These are phyloP conservation scores for Paracentrotus lividus DNA, from an alignment of 53 echinoderm and acorn worm species.

Conservation along the genomic window DNA sequence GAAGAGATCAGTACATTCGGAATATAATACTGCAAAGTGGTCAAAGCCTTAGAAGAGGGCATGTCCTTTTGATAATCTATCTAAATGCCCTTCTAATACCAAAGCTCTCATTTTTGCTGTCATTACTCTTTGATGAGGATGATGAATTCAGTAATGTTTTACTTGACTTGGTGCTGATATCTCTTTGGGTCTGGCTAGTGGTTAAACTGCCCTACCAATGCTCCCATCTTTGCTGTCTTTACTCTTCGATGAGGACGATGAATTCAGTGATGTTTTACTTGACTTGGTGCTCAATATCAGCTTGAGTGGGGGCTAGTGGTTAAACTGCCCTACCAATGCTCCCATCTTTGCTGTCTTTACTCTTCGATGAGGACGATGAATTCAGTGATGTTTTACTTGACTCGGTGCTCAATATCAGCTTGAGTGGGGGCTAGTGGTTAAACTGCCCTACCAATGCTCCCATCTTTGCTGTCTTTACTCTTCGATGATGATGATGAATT, in stretches of 20 bases:
- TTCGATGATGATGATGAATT: slow-evolving; percentile 12
- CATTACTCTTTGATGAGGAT: slow-evolving; percentile 15
- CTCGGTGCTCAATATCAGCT: slow-evolving; percentile 48
- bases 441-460: not conserved
- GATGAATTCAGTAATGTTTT: not conserved
- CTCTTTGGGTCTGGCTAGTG: not conserved
- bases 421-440: slow-evolving; percentile 39
- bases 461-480: slow-evolving; percentile 60
- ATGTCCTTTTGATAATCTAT: no score
- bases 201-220: not conserved
- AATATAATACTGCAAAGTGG: no score
- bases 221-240: slow-evolving; percentile 38
- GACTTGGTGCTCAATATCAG: slow-evolving; percentile 43
- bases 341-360: slow-evolving; percentile 53
- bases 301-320: not conserved
- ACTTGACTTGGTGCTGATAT: slow-evolving; percentile 51
- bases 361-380: not conserved
- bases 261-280: not conserved
- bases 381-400: slow-evolving; percentile 38
- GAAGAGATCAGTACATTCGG: no score
- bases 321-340: not conserved
- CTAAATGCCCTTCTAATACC: no score
- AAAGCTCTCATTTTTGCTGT: not conserved
- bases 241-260: not conserved
- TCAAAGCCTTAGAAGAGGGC: no score